A percentile compares a stretch with the other conserved stretches of the same genome.
These are phyloP conservation scores for Neoarius graeffei DNA, from an alignment of 2,113 vertebrate genomes.

Conservation along the genomic window DNA sequence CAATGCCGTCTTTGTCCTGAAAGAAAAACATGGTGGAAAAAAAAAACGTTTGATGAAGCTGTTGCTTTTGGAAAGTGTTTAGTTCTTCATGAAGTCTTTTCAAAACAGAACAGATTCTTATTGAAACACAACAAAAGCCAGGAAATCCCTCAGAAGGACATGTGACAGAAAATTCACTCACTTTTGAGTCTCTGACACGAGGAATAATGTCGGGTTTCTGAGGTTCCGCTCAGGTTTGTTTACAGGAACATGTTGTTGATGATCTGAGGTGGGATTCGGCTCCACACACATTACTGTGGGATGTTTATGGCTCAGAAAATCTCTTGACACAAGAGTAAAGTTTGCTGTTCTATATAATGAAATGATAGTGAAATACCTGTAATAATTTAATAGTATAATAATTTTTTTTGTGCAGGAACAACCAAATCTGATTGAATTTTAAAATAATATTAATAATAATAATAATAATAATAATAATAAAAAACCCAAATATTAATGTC, in stretches of 20 bases:
- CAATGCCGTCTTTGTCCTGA: slow-evolving; percentile 43
- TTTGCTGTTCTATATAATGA: not conserved
- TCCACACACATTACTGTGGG: too few species aligned
- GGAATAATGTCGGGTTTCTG: not conserved
- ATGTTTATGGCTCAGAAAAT: not conserved
- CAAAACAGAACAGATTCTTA: slow-evolving; percentile 37
- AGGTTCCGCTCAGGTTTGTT: not conserved
- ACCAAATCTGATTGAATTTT: not conserved
- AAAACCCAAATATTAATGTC: not conserved
- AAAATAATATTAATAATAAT: not conserved
- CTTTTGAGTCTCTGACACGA: not conserved
- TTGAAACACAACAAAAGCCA: slow-evolving; percentile 35
- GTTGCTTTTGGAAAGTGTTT: slow-evolving; percentile 48
- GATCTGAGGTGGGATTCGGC: not conserved
- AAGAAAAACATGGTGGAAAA: slow-evolving; percentile 4
- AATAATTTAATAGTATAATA: too few species aligned
- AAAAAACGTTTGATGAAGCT: slow-evolving; percentile 17
- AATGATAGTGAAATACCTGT: not conserved
- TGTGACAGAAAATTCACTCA: not conserved
- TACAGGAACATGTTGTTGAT: not conserved
- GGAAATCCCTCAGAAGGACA: slow-evolving; percentile 40
- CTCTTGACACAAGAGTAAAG: not conserved
- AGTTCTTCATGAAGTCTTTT: slow-evolving; percentile 41
- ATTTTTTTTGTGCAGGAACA: too few species aligned
- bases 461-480: not conserved